These are phyloP conservation scores for Atrichornis clamosus DNA, from an alignment of 2,113 vertebrate genomes.

Conservation along the genomic window DNA sequence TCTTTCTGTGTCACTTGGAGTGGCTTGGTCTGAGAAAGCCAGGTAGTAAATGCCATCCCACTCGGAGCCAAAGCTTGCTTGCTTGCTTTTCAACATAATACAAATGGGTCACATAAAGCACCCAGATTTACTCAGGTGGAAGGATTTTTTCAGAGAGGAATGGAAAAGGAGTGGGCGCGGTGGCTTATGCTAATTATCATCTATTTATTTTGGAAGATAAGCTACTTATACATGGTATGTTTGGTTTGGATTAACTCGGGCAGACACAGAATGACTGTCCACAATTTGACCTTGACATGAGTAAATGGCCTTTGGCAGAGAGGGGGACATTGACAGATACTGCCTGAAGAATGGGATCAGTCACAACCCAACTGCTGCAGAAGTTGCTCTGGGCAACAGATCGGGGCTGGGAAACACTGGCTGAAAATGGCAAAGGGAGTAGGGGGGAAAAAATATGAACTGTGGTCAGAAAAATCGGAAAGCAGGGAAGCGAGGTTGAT, in stretches of 20 bases:
- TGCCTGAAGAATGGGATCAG: conserved; percentile 48
- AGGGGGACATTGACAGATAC: conserved; percentile 10
- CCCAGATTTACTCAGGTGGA: conserved; percentile 51
- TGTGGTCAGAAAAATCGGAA: rapidly evolving
- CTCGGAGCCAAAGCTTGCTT: not conserved
- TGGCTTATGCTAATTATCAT: conserved; percentile 55
- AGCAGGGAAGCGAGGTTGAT: not conserved
- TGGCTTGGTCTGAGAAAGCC: not conserved
- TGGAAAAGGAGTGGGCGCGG: not conserved
- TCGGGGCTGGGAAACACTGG: not conserved
- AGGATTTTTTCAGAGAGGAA: not conserved
- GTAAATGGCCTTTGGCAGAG: conserved; percentile 42
- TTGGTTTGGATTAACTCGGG: conserved; percentile 62
- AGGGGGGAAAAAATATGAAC: not conserved
- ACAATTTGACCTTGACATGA: conserved; percentile 64
- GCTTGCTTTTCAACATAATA: not conserved
- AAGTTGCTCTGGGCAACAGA: conserved; percentile 40
- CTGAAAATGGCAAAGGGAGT: not conserved
- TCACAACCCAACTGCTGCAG: not conserved
- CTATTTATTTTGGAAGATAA: conserved; percentile 66
- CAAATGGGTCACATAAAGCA: not conserved
- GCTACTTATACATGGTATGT: conserved; percentile 49
- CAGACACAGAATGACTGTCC: conserved; percentile 58
- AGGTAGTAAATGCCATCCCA: not conserved
- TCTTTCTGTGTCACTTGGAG: not conserved